These are phyloP conservation scores for Lepilemur ruficaudatus DNA, from an alignment of 2,797 vertebrate genomes.

Conservation along the genomic window DNA sequence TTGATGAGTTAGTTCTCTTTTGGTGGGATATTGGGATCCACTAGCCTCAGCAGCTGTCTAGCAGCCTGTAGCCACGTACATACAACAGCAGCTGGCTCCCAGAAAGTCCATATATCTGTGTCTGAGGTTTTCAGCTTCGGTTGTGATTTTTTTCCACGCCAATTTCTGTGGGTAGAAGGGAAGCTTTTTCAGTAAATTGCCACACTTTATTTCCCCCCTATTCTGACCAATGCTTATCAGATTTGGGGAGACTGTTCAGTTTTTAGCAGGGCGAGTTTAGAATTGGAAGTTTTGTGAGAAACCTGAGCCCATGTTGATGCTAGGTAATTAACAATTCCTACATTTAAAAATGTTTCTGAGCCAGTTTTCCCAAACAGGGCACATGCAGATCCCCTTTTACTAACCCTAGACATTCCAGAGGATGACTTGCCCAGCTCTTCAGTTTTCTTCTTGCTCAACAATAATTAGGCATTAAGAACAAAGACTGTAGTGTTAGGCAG, in stretches of 20 bases:
- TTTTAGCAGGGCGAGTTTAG: constrained; percentile 9
- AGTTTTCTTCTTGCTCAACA: background rate
- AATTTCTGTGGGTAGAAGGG: background rate
- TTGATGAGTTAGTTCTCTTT: background rate
- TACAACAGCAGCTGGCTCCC: background rate
- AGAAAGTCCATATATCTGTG: background rate
- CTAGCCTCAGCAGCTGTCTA: background rate
- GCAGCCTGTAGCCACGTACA: background rate
- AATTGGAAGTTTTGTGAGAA: background rate
- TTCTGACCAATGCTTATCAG: background rate
- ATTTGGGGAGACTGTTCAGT: background rate
- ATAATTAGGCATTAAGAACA: background rate
- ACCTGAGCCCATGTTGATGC: background rate
- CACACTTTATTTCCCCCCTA: background rate
- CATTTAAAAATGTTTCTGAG: background rate
- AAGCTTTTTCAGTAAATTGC: background rate
- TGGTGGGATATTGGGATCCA: background rate
- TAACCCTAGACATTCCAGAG: background rate
- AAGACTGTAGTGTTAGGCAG: background rate
- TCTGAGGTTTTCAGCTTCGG: background rate
- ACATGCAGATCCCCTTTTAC: background rate
- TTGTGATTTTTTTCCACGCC: background rate
- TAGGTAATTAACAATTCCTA: background rate
- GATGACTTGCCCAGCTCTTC: background rate
- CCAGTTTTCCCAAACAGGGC: background rate